Conservation (phyloP, 2,888 invertebrate genomes). For the Esperia sulphurella region DNA sequence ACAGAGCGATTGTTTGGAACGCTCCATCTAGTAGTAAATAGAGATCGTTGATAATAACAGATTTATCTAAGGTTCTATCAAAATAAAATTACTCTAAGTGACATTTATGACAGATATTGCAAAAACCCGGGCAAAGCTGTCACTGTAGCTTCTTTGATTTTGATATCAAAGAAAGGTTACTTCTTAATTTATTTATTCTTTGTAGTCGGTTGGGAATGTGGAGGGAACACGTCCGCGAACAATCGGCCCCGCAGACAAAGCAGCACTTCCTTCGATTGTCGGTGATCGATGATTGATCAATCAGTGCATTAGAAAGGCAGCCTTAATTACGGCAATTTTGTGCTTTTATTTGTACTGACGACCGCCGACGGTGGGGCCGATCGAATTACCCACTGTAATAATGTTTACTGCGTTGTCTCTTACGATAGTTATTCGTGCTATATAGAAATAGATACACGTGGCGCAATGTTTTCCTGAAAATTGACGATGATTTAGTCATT, state of each 20-base stretch:
- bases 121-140: too few relatives aligned
- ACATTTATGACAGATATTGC: too few relatives aligned
- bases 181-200: slow-evolving; percentile 19
- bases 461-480: background rate
- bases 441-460: background rate
- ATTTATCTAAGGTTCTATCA: too few relatives aligned
- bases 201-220: slow-evolving; percentile 26
- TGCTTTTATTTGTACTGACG: slow-evolving; percentile 64
- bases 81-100: too few relatives aligned
- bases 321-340: slow-evolving; percentile 67
- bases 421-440: background rate
- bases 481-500: background rate
- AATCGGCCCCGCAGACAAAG: slow-evolving; percentile 50
- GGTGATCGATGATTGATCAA: slow-evolving; percentile 73
- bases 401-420: slow-evolving; percentile 4
- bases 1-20: too few relatives aligned
- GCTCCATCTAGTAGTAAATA: too few relatives aligned
- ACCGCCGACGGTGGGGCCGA: slow-evolving; percentile 25
- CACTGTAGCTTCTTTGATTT: background rate
- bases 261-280: slow-evolving; percentile 63
- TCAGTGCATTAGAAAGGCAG: slow-evolving; percentile 70
- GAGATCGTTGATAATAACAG: too few relatives aligned
- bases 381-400: slow-evolving; percentile 10
- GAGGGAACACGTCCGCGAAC: slow-evolving; percentile 54
- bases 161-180: background rate